phyloP scores from a whole-genome alignment of 2,113 vertebrate species.

The Drymodes brunneopygia region DNA sequence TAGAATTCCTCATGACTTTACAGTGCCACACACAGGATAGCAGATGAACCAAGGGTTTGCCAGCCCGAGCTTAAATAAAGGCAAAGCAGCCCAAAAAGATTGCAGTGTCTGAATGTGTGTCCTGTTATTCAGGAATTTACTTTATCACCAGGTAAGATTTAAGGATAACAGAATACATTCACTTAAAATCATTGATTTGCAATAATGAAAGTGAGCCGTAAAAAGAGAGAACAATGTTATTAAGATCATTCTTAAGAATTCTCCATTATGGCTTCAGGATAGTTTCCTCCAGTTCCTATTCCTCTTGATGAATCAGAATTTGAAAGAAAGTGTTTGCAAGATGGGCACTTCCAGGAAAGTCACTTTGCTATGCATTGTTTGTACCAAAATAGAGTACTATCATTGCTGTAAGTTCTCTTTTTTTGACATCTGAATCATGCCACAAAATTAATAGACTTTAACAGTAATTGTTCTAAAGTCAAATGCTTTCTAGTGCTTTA shows the following conservation, averaged over 20 bases:
- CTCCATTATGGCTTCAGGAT: not conserved
- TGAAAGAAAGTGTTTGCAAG: not conserved
- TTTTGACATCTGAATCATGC: not conserved
- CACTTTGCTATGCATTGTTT: not conserved
- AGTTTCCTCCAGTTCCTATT: not conserved
- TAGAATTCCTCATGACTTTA: not conserved
- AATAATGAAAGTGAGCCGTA: not conserved
- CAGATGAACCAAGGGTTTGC: not conserved
- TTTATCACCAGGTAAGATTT: not conserved
- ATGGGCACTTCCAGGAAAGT: not conserved
- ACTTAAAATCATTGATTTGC: not conserved
- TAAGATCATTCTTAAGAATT: not conserved
- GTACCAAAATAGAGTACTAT: not conserved
- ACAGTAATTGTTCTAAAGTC: not conserved
- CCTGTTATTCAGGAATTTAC: not conserved
- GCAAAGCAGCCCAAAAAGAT: not conserved
- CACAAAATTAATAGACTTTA: slow-evolving; percentile 4
- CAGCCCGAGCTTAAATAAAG: not conserved
- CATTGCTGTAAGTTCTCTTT: not conserved
- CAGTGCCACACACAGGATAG: not conserved
- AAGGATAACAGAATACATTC: not conserved
- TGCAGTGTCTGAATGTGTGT: not conserved
- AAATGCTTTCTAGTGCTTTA: not conserved
- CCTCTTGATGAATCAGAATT: not conserved
- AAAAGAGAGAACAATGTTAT: not conserved